These are phyloP conservation scores for Gila orcuttii DNA, from an alignment of 2,113 vertebrate genomes.

Conservation along the genomic window DNA sequence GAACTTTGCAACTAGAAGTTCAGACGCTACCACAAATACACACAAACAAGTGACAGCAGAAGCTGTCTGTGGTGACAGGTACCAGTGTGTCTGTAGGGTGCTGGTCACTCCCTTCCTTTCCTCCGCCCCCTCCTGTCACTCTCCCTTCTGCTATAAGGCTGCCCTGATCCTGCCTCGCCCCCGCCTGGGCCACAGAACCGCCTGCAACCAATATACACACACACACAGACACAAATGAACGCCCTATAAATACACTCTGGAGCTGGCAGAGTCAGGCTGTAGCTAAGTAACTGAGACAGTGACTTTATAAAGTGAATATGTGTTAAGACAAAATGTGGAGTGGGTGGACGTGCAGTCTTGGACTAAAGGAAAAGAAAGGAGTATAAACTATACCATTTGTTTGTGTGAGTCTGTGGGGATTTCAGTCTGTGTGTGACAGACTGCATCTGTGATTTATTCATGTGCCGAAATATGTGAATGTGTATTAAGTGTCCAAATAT, in stretches of 20 bases:
- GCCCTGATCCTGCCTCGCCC: slow-evolving; percentile 41
- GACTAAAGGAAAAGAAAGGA: slow-evolving; percentile 32
- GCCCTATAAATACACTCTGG: slow-evolving; percentile 53
- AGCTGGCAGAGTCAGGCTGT: slow-evolving; percentile 43
- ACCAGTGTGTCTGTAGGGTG: slow-evolving; percentile 40
- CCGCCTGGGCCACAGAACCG: slow-evolving; percentile 29
- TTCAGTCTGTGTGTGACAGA: not conserved
- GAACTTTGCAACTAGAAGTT: not conserved
- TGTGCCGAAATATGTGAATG: slow-evolving; percentile 41
- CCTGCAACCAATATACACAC: slow-evolving; percentile 35
- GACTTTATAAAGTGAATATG: slow-evolving; percentile 45
- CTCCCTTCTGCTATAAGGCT: slow-evolving; percentile 31
- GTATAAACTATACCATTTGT: not conserved
- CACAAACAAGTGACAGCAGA: slow-evolving; percentile 40
- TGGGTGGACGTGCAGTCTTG: slow-evolving; percentile 32
- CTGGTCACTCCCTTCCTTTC: slow-evolving; percentile 32
- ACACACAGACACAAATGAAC: slow-evolving; percentile 44
- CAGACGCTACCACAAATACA: not conserved
- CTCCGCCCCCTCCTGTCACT: slow-evolving; percentile 33
- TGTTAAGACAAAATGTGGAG: slow-evolving; percentile 46
- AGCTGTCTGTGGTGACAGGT: slow-evolving; percentile 51
- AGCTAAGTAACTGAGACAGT: slow-evolving; percentile 49
- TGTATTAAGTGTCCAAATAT: not conserved
- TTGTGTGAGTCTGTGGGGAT: not conserved
- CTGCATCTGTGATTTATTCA: not conserved